A percentile compares a stretch with the other conserved stretches of the same genome.
These are phyloP conservation scores for Acromyrmex heyeri DNA, from an alignment of 1,140 invertebrate genomes.

Conservation along the genomic window DNA sequence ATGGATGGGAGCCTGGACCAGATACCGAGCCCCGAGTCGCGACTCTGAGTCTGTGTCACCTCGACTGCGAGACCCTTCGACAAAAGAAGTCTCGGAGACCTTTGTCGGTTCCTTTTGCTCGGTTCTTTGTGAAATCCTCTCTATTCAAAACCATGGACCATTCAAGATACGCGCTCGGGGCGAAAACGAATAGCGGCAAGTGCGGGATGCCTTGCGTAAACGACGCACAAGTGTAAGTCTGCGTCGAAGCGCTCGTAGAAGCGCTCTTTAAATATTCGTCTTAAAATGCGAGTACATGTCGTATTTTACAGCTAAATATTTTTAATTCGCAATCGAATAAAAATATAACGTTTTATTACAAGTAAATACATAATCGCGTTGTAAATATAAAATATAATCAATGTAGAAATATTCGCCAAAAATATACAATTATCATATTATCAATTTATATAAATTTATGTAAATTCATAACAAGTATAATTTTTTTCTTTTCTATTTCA, in stretches of 20 bases:
- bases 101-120: constrained; percentile 84
- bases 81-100: constrained; percentile 80
- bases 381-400: not conserved
- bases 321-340: not conserved
- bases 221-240: constrained; percentile 75
- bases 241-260: constrained; percentile 1
- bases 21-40: constrained; percentile 46
- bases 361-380: not conserved
- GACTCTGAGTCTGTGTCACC: constrained; percentile 81
- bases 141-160: constrained; percentile 82
- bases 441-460: not conserved
- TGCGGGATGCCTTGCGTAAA: constrained; percentile 85
- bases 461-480: not conserved
- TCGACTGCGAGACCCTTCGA: constrained; percentile 77
- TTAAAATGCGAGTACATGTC: not conserved
- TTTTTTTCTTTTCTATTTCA: not conserved
- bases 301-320: not conserved
- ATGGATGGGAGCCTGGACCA: constrained; percentile 33
- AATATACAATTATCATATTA: not conserved
- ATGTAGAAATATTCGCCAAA: not conserved
- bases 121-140: constrained; percentile 81
- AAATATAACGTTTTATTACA: not conserved
- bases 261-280: constrained; percentile 52
- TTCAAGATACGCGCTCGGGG: constrained; percentile 79
- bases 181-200: constrained; percentile 80